A percentile compares a stretch with the other conserved stretches of the same genome.
These are phyloP conservation scores for Drosophila fulvimacula DNA, from an alignment of 2,888 invertebrate genomes.

Conservation along the genomic window DNA sequence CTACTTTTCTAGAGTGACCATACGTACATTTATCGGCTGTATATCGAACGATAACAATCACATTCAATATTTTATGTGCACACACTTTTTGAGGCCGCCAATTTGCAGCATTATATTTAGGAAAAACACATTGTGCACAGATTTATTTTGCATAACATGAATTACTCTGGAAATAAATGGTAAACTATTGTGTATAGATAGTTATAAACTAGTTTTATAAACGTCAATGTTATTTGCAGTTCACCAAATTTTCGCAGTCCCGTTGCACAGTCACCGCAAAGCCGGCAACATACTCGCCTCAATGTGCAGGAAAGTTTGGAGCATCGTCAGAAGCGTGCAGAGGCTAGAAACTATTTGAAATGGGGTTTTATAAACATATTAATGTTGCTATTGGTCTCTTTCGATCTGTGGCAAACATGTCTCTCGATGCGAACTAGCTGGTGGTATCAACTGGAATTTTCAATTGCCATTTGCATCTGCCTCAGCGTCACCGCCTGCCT, in stretches of 20 bases:
- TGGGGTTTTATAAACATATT: constrained; percentile 82
- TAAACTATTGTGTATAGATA: constrained; percentile 18
- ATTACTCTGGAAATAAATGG: constrained; percentile 55
- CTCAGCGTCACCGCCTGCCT: constrained; percentile 86
- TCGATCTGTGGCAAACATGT: constrained; percentile 81
- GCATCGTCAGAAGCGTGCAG: constrained; percentile 70
- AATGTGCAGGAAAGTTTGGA: constrained; percentile 78
- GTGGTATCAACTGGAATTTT: constrained; percentile 85
- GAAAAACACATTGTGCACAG: constrained; percentile 3
- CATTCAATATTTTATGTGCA: background rate
- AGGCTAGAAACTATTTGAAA: constrained; percentile 76
- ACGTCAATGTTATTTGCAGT: constrained; percentile 43
- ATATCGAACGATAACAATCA: constrained; percentile 2
- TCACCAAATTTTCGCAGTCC: constrained; percentile 64
- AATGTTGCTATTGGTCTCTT: constrained; percentile 73
- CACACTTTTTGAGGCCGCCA: constrained; percentile 51
- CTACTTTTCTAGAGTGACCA: background rate
- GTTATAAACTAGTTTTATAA: background rate
- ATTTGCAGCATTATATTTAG: constrained; percentile 47
- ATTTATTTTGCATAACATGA: constrained; percentile 31
- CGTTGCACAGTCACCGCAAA: constrained; percentile 15
- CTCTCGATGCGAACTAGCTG: constrained; percentile 60
- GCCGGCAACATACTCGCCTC: constrained; percentile 34
- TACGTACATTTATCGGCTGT: constrained; percentile 5
- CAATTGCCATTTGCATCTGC: constrained; percentile 84